Base-by-base conservation (phyloP, 2,113 vertebrate species). In the Propithecus coquereli region DNA sequence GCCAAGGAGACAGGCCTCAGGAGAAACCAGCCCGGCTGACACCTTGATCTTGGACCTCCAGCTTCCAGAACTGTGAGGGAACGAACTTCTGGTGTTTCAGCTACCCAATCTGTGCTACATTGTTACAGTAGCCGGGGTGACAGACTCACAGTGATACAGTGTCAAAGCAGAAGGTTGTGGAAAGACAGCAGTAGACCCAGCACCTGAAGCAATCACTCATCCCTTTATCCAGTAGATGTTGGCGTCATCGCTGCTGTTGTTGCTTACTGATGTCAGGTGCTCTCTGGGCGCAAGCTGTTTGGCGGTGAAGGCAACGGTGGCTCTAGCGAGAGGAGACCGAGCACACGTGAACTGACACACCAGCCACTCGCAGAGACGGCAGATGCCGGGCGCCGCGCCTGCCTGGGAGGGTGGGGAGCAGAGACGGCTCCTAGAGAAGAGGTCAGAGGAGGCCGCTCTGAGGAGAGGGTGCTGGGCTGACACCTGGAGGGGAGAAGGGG, bases 101-200 rank as follows among this genome's bases (percentile, higher is more conserved):
- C n/a, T n/a, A n/a, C n/a, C n/a, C n/a, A n/a, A n/a, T n/a, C 34
- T 6, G 13, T 2, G 1, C 30, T 3, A 0, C 22, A 61, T 34
- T 16, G 65, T 30, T 18, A 17, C 0, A 2, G 13, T 6, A 0
- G n/a, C 73, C 68, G 4, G 1, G 20, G n/a, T 57, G 20, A 57
- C 68, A 6, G 50, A 6, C 16, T 2, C 2, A 14, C 18, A 17
- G 23, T 2, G 59, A 12, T 30, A 63, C 25, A 30, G 66, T 9
- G 6, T 34, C 13, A 1, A 52, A 20, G 12, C 25, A 25, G 34
- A 74, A 34, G 43, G 57, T 32, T 16, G 0, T 16, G n/a, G 76
- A 30, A 50, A 79, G 47, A 32, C 2, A 1, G 63, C 13, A 16
- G 4, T 3, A 18, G 45, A 23, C 77, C 0, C 3, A n/a, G 54